A percentile compares a stretch with the other conserved stretches of the same genome.
Conservation (phyloP, 1,140 invertebrate species). For the Tribolium castaneum region DNA sequence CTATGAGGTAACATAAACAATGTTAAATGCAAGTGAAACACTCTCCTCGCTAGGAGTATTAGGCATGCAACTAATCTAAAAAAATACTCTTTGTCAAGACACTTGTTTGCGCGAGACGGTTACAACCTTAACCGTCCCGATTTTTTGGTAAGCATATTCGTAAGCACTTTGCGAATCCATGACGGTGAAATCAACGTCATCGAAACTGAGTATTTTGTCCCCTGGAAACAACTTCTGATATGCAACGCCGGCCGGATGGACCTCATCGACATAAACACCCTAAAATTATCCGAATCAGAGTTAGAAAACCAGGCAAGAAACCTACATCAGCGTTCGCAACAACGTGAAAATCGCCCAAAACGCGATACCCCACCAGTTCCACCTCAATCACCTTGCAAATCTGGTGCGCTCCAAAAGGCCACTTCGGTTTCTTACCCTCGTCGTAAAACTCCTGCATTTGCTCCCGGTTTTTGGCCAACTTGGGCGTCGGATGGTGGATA, state of each 20-base stretch:
- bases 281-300: slow-evolving; percentile 45
- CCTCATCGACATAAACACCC: slow-evolving; percentile 60
- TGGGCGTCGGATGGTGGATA: slow-evolving; percentile 57
- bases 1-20: slow-evolving; percentile 24
- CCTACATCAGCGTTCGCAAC: slow-evolving; percentile 54
- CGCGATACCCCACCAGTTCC: slow-evolving; percentile 47
- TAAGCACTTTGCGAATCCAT: slow-evolving; percentile 60
- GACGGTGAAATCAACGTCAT: slow-evolving; percentile 60
- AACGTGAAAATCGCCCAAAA: slow-evolving; percentile 53
- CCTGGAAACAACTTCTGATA: slow-evolving; percentile 58
- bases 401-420: slow-evolving; percentile 56
- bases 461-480: slow-evolving; percentile 51
- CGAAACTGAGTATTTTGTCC: slow-evolving; percentile 61
- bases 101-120: slow-evolving; percentile 50
- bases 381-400: slow-evolving; percentile 55
- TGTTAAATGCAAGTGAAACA: slow-evolving; percentile 10
- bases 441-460: slow-evolving; percentile 35
- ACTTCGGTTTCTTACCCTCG: slow-evolving; percentile 36
- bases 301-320: neutral
- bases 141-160: slow-evolving; percentile 55
- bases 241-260: slow-evolving; percentile 58
- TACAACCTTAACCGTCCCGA: slow-evolving; percentile 51
- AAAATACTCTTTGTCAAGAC: slow-evolving; percentile 13
- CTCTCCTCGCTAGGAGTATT: neutral
- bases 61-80: slow-evolving; percentile 27